phyloP scores from a whole-genome alignment of 2,888 invertebrate genomes.

The Epinotia nisella region DNA sequence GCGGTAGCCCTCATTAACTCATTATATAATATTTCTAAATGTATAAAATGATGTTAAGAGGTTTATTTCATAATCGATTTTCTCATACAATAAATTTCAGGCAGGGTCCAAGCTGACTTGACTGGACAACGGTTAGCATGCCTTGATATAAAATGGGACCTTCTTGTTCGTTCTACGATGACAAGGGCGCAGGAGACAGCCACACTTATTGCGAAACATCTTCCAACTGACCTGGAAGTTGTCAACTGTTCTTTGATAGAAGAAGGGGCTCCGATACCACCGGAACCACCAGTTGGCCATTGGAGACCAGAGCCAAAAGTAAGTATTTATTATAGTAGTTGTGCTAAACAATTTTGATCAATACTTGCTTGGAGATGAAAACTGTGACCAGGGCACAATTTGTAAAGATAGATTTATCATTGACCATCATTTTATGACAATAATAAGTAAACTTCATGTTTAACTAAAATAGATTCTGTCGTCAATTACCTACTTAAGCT shows the following conservation, averaged over 20 bases:
- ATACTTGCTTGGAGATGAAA: too few species aligned
- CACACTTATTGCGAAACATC: conserved; percentile 89
- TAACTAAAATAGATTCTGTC: too few species aligned
- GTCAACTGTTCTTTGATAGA: conserved; percentile 90
- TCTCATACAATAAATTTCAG: conserved; percentile 75
- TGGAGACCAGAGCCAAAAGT: conserved; percentile 92
- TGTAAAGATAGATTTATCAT: too few species aligned
- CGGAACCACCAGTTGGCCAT: conserved; percentile 94
- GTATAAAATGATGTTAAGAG: too few species aligned
- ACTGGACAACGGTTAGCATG: conserved; percentile 93
- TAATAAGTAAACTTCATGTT: too few species aligned
- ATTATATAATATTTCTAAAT: too few species aligned
- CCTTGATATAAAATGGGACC: conserved; percentile 91
- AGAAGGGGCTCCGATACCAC: conserved; percentile 97
- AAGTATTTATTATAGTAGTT: conserved; percentile 53
- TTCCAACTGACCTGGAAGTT: conserved; percentile 85
- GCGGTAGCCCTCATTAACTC: too few species aligned
- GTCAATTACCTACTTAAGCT: too few species aligned
- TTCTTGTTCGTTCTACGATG: conserved; percentile 95
- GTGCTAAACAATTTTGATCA: neutral
- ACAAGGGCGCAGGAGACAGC: conserved; percentile 96
- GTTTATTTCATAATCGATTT: too few species aligned
- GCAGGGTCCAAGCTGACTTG: conserved; percentile 92
- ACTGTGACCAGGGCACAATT: too few species aligned
- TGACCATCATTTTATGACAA: too few species aligned